phyloP scores from a whole-genome alignment of 35 echinoderm and acorn worm species.

The Ophioderma brevispina region DNA sequence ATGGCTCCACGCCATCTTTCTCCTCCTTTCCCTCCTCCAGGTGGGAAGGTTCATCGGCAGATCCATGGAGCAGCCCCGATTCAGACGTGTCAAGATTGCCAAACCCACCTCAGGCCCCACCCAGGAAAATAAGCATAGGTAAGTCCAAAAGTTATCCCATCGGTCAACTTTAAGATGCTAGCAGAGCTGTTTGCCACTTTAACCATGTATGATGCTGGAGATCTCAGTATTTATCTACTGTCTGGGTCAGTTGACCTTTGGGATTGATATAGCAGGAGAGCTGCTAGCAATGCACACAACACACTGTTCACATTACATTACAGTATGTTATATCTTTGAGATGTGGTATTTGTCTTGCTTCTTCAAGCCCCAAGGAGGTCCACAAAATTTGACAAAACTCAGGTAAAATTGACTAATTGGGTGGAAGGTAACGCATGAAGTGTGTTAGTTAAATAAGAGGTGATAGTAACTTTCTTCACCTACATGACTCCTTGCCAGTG shows the following conservation, averaged over 20 bases:
- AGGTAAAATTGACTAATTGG: too few relatives aligned
- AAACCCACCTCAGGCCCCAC: slow-evolving; percentile 69
- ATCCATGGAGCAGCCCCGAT: slow-evolving; percentile 72
- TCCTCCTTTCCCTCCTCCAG: slow-evolving; percentile 50
- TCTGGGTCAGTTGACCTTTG: neutral
- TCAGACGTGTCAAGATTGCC: slow-evolving; percentile 63
- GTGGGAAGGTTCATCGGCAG: slow-evolving; percentile 21
- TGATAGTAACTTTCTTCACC: too few relatives aligned
- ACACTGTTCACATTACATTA: neutral
- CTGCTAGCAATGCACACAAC: neutral
- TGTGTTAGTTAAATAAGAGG: too few relatives aligned
- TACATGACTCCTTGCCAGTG: too few relatives aligned
- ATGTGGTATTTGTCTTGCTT: neutral
- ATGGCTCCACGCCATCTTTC: slow-evolving; percentile 73
- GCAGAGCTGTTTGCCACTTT: too few relatives aligned
- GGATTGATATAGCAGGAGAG: neutral
- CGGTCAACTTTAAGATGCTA: too few relatives aligned
- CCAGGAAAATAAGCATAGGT: slow-evolving; percentile 69
- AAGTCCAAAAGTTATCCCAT: slow-evolving; percentile 12
- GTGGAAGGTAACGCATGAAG: too few relatives aligned
- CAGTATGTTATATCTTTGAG: neutral
- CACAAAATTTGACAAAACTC: too few relatives aligned
- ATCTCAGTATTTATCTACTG: slow-evolving; percentile 1
- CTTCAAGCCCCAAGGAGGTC: neutral
- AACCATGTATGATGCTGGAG: neutral